A percentile compares a stretch with the other conserved stretches of the same genome.
Evolutionary conservation across 1,140 invertebrate genomes (phyloP).

Genomic region (Maniola jurtina): DNA sequence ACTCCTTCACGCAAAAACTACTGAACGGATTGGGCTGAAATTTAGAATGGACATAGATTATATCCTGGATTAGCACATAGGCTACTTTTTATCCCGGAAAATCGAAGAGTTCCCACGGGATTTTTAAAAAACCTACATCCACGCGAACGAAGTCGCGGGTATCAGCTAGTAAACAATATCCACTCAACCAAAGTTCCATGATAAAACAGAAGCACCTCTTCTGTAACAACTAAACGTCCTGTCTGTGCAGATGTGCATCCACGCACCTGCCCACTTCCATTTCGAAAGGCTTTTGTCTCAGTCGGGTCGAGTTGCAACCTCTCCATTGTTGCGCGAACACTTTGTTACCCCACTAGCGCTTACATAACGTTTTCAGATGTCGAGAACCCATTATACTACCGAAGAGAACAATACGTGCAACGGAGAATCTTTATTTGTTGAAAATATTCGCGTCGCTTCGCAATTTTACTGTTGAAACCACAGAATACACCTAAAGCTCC

Average conservation of each 20-base stretch:
- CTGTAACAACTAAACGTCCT: background rate
- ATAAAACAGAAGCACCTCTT: too few relatives aligned
- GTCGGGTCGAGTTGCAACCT: background rate
- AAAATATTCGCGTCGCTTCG: background rate
- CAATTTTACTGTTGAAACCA: background rate
- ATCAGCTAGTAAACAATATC: too few relatives aligned
- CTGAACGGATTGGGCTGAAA: too few relatives aligned
- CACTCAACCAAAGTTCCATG: too few relatives aligned
- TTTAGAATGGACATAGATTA: too few relatives aligned
- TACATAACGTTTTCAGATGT: conserved; percentile 1
- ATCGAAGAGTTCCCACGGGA: too few relatives aligned
- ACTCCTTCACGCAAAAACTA: too few relatives aligned
- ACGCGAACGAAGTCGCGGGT: too few relatives aligned
- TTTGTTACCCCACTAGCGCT: background rate
- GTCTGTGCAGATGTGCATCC: background rate
- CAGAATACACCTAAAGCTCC: too few relatives aligned
- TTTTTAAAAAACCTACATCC: too few relatives aligned
- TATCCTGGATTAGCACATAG: too few relatives aligned
- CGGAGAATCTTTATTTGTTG: background rate
- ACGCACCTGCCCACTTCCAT: background rate
- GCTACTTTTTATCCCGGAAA: too few relatives aligned
- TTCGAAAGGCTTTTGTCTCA: background rate
- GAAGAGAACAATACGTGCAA: background rate
- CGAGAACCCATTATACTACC: background rate
- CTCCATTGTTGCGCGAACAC: background rate